Percentiles rank a stretch among this genome's conserved stretches.
phyloP scores from a whole-genome alignment of 2,888 invertebrate genomes.

The Drosophila kanekoi region DNA sequence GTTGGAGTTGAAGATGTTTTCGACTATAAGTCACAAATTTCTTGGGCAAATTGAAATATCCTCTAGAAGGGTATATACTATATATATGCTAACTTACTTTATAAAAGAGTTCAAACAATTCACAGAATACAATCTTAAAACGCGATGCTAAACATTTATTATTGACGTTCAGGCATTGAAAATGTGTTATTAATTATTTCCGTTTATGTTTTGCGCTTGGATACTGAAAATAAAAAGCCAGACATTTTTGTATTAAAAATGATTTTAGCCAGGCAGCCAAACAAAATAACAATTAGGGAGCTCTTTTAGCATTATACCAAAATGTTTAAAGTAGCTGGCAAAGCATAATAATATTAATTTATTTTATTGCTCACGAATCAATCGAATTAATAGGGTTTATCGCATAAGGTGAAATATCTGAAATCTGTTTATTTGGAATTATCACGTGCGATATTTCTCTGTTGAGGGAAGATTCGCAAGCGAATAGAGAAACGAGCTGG shows the following conservation, averaged over 20 bases:
- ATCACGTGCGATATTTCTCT: conserved; percentile 6
- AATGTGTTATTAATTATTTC: conserved; percentile 23
- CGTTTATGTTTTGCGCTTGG: conserved; percentile 6
- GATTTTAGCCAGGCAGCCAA: neutral
- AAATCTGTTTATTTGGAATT: neutral
- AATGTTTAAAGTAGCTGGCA: neutral
- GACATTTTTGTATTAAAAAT: no score
- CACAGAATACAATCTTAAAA: conserved; percentile 5
- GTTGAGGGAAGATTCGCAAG: neutral
- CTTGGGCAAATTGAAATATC: no score
- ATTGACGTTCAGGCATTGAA: neutral
- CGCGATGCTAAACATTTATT: neutral
- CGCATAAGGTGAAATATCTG: neutral
- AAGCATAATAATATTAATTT: neutral
- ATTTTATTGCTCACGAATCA: no score
- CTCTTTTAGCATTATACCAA: neutral
- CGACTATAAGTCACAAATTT: no score
- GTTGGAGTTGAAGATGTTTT: no score
- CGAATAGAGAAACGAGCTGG: conserved; percentile 1
- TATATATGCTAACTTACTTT: no score
- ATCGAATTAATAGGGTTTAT: neutral
- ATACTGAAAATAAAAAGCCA: neutral
- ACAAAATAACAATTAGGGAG: neutral
- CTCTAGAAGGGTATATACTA: no score
- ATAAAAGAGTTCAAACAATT: neutral